Percentiles rank a stretch among this genome's conserved stretches.
phyloP scores from a whole-genome alignment of 2,113 vertebrate genomes.

The Kobus ellipsiprymnus region DNA sequence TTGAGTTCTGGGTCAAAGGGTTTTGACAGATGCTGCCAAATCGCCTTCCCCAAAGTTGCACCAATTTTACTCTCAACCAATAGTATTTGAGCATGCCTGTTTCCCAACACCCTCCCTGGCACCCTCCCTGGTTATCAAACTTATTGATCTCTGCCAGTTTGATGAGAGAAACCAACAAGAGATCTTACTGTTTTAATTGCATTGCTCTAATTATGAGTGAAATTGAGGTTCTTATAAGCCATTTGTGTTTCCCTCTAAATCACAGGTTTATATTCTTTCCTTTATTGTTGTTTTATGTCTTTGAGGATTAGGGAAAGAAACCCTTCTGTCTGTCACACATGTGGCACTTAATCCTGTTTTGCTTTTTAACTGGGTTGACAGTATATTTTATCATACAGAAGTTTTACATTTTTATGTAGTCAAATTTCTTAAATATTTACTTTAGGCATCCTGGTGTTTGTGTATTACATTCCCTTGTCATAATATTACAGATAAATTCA shows the following conservation, averaged over 20 bases:
- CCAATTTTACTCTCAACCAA: background rate
- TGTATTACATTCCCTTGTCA: background rate
- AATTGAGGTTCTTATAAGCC: background rate
- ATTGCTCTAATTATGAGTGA: constrained; percentile 4
- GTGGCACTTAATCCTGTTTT: background rate
- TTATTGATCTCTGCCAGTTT: background rate
- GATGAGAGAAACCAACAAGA: background rate
- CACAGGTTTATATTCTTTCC: background rate
- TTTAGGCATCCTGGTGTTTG: background rate
- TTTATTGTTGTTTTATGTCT: background rate
- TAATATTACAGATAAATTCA: background rate
- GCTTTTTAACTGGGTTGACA: background rate
- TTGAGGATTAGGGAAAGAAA: background rate
- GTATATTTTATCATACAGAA: background rate
- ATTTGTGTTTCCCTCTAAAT: background rate
- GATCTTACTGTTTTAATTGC: background rate
- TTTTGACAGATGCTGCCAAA: constrained; percentile 41
- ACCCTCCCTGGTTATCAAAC: background rate
- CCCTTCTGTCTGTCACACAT: background rate
- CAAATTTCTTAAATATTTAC: background rate
- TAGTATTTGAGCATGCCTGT: background rate
- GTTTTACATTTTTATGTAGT: background rate
- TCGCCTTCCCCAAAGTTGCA: background rate
- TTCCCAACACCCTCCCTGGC: background rate
- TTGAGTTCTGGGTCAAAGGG: constrained; percentile 47